Evolutionary conservation across 2,797 vertebrate genomes (phyloP), one percentile per base, ranked within the genome.

Genomic region (Leptoclinus maculatus): DNA sequence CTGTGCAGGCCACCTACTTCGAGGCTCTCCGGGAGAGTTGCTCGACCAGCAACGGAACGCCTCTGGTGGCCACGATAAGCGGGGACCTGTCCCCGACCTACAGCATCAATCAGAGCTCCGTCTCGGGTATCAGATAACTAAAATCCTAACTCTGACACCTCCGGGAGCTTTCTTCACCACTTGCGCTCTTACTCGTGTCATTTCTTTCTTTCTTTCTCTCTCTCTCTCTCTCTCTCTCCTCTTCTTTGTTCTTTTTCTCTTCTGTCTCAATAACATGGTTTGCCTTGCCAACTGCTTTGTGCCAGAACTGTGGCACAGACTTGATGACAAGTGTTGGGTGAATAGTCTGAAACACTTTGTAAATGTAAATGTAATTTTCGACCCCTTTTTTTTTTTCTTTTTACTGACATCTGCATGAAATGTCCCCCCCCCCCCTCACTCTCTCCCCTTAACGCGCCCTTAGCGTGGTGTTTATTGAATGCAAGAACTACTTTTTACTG

Each of bases 61-160:
- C 97, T 10, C 92, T 98, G 56, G 96, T 97, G 96, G 94, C 94
- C 93, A 95, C 97, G 78, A 95, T 96, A 95, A 93, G 90, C 23
- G 95, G 89, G 87, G 95, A 96, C 51, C 91, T 95, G 27, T 92
- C 95, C 66, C 94, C 95, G 53, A 94, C 97, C 17, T 99, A 97
- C 96, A 95, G 96, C 77, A 96, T 97, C 87, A 95, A 94, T 90
- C 96, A 97, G 95, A 97, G 96, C 95, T 97, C 97, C 0, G 90
- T 96, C 88, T 96, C 98, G 29, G 96, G 97, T 93, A 96, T 99
- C 96, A 99, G 98, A 99, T 99, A 98, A 99, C 97, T 98, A 95
- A 90, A 92, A 92, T 85, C 90, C 85, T 59, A 91, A 87, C 87
- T 77, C 85, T 87, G 85, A 87, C 77, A 63, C 84, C 91, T 82